phyloP scores from a whole-genome alignment of 2,797 vertebrate species.

The Mionectes olivaceus region DNA sequence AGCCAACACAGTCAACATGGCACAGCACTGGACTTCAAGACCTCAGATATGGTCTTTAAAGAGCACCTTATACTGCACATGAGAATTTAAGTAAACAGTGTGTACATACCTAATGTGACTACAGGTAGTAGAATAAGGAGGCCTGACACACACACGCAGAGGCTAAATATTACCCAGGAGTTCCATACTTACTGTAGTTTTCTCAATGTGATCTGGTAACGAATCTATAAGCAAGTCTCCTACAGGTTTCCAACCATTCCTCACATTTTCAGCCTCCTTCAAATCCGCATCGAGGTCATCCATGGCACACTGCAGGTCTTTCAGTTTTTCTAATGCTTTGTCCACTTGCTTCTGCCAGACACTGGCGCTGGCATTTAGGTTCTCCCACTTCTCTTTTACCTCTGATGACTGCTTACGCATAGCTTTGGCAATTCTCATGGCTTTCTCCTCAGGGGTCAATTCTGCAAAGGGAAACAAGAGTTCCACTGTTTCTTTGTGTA shows the following conservation, averaged over 20 bases:
- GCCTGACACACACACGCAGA: not conserved
- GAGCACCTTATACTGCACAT: not conserved
- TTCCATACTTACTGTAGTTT: conserved; percentile 83
- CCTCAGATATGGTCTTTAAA: not conserved
- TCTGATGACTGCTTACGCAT: conserved; percentile 95
- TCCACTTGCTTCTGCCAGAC: conserved; percentile 95
- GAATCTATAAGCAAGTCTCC: conserved; percentile 95
- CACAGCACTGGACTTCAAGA: not conserved
- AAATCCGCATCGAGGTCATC: conserved; percentile 91
- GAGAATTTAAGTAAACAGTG: not conserved
- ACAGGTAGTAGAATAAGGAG: not conserved
- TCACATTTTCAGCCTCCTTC: conserved; percentile 86
- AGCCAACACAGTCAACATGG: not conserved
- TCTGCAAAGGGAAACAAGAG: conserved; percentile 75
- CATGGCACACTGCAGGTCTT: conserved; percentile 93
- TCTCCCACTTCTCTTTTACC: conserved; percentile 94
- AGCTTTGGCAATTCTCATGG: conserved; percentile 89
- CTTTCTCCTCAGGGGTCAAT: conserved; percentile 91
- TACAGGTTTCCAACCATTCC: conserved; percentile 89
- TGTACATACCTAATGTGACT: not conserved
- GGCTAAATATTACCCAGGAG: not conserved
- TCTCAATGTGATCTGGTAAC: conserved; percentile 93
- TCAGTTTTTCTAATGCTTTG: conserved; percentile 89
- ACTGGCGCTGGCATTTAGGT: conserved; percentile 83
- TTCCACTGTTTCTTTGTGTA: not conserved